These are phyloP conservation scores for Nowickia ferox DNA, from an alignment of 2,888 invertebrate genomes.

Conservation along the genomic window DNA sequence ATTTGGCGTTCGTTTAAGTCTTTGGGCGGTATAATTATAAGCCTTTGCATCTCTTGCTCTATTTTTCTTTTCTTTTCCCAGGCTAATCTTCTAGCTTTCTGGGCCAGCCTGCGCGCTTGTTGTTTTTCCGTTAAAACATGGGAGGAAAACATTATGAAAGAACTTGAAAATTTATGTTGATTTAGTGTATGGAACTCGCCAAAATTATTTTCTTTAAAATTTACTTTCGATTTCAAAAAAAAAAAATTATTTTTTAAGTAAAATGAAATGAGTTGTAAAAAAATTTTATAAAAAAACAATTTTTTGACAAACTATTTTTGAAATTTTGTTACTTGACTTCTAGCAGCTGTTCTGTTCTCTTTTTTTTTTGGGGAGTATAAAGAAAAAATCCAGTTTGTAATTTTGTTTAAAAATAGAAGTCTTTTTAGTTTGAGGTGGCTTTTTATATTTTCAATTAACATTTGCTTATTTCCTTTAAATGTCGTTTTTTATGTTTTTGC, in stretches of 20 bases:
- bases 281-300: background rate
- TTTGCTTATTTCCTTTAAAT: constrained; percentile 57
- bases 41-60: background rate
- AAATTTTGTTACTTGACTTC: background rate
- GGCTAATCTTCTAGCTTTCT: constrained; percentile 19
- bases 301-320: constrained; percentile 31
- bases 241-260: too few relatives aligned
- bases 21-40: constrained; percentile 17
- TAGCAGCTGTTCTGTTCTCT: constrained; percentile 29
- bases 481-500: constrained; percentile 21
- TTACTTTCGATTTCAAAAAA: background rate
- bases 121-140: constrained; percentile 24
- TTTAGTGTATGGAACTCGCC: background rate
- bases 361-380: constrained; percentile 12
- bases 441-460: constrained; percentile 21
- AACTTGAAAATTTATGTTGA: background rate
- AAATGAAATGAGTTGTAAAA: constrained; percentile 18
- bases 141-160: background rate
- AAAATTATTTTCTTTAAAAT: background rate
- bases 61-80: constrained; percentile 41
- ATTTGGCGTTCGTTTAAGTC: constrained; percentile 36
- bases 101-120: background rate
- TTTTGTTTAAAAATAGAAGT: constrained; percentile 61
- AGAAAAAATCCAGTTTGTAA: constrained; percentile 25
- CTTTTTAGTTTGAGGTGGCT: constrained; percentile 19